These are phyloP conservation scores for Phalanger gymnotis DNA, from an alignment of 2,797 vertebrate species.

Conservation along the genomic window DNA sequence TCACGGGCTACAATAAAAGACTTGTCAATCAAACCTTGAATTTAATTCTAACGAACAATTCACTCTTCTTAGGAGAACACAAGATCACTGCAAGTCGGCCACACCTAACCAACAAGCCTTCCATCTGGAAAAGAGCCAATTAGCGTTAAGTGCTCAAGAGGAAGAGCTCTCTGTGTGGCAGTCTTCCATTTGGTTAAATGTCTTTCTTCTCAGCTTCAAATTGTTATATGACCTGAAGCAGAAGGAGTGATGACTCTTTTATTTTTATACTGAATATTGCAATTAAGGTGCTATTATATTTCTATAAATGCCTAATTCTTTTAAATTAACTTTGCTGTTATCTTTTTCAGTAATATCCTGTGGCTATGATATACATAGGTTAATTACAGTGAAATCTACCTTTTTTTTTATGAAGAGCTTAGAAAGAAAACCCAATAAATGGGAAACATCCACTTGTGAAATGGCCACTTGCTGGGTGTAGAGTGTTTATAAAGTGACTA, in stretches of 20 bases:
- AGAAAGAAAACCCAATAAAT: conserved; percentile 46
- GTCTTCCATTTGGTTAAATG: conserved; percentile 30
- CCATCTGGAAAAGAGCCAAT: conserved; percentile 35
- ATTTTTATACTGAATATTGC: not conserved
- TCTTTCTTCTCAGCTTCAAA: conserved; percentile 12
- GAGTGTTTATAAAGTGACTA: conserved; percentile 49
- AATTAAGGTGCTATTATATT: conserved; percentile 65
- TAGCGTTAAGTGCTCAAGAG: conserved; percentile 46
- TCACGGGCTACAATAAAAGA: conserved; percentile 20
- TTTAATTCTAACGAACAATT: not conserved
- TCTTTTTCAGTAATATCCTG: conserved; percentile 55
- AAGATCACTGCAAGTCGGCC: conserved; percentile 40
- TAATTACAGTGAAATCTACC: conserved; percentile 49
- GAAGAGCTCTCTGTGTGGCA: conserved; percentile 25
- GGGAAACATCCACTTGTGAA: conserved; percentile 41
- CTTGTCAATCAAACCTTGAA: conserved; percentile 36
- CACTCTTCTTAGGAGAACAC: conserved; percentile 45
- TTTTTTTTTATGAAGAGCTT: conserved; percentile 39
- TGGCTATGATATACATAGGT: conserved; percentile 61
- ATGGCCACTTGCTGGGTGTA: conserved; percentile 40
- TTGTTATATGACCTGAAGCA: not conserved
- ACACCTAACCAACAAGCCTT: conserved; percentile 1
- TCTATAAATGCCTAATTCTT: conserved; percentile 57
- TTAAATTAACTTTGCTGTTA: conserved; percentile 50
- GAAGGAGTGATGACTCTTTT: not conserved